Percentiles rank a stretch among this genome's conserved stretches.
These are phyloP conservation scores for Caenorhabditis elegans DNA, from an alignment of 1,140 invertebrate species.

Conservation along the genomic window DNA sequence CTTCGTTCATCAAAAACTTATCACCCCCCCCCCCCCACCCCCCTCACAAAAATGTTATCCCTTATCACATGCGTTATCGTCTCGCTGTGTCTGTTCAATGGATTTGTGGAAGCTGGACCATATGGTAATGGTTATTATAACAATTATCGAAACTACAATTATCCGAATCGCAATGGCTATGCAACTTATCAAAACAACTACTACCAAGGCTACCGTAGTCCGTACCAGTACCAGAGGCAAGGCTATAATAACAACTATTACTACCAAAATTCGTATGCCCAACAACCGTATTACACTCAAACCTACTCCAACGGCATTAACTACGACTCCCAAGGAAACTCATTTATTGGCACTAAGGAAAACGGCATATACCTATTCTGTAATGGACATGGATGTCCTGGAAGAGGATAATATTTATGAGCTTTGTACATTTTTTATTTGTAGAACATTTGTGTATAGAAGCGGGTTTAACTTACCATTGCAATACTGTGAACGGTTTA, in stretches of 20 bases:
- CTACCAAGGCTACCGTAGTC: background rate
- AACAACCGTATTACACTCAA: background rate
- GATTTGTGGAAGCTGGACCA: background rate
- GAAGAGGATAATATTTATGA: background rate
- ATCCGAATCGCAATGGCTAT: background rate
- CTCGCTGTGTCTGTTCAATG: background rate
- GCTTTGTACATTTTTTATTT: too few relatives aligned
- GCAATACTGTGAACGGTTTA: too few relatives aligned
- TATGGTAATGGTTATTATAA: background rate
- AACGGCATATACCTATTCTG: conserved; percentile 3
- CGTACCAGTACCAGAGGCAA: background rate
- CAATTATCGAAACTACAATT: background rate
- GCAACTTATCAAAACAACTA: too few relatives aligned
- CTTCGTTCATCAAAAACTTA: too few relatives aligned
- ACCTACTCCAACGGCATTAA: background rate
- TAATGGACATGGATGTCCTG: background rate
- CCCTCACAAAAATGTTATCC: too few relatives aligned
- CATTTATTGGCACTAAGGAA: background rate
- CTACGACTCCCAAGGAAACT: background rate
- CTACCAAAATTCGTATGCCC: background rate
- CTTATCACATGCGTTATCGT: too few relatives aligned
- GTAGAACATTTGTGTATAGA: too few relatives aligned
- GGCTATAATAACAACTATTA: background rate
- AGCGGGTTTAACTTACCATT: too few relatives aligned
- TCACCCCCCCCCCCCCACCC: too few relatives aligned